Evolutionary conservation across 2,113 vertebrate species (phyloP).

Genomic region (Motacilla tschutschensis): DNA sequence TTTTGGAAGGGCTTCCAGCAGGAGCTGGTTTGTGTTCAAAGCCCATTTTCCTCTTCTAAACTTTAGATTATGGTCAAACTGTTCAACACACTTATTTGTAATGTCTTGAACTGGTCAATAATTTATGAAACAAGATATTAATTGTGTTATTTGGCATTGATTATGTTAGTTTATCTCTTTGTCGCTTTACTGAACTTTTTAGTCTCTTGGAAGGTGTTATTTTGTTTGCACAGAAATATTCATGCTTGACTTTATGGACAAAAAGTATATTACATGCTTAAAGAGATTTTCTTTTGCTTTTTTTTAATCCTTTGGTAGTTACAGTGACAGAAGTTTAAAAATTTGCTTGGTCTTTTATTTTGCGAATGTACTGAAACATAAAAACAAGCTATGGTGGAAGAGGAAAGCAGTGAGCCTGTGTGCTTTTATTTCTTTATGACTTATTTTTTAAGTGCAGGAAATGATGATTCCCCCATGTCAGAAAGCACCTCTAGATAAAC

Average conservation of each 20-base stretch:
- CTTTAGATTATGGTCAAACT: background rate
- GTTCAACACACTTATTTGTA: background rate
- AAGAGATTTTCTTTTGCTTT: background rate
- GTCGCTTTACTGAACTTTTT: background rate
- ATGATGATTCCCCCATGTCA: background rate
- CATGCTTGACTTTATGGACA: background rate
- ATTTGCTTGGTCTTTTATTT: background rate
- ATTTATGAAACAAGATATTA: background rate
- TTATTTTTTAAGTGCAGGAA: background rate
- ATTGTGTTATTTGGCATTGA: background rate
- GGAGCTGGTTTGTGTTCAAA: background rate
- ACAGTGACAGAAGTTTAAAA: background rate
- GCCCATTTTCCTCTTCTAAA: background rate
- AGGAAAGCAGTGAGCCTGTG: background rate
- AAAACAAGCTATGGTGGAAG: fast-evolving
- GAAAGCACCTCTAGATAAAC: background rate
- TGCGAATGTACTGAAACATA: background rate
- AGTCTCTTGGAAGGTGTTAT: background rate
- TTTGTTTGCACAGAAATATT: background rate
- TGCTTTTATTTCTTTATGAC: background rate
- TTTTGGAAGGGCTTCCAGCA: slow-evolving; percentile 18
- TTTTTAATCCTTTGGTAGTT: background rate
- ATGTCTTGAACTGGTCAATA: background rate
- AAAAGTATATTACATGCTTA: background rate
- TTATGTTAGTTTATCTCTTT: background rate